Base-by-base conservation (phyloP, 2,888 invertebrate species). In the Papilio elwesi region DNA sequence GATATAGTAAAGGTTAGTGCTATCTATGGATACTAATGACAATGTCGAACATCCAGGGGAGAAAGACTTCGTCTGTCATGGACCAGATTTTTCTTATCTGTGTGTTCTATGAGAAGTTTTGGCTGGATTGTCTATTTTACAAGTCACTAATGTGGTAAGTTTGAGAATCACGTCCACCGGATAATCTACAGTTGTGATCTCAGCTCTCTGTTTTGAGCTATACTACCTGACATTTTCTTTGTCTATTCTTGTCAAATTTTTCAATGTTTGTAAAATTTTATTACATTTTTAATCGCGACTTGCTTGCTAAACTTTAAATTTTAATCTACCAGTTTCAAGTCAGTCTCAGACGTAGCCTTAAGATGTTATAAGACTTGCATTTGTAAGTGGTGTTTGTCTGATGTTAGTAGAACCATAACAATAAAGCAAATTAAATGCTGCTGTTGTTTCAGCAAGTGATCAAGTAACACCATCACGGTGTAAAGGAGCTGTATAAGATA, bases 401-500 rank as follows among this genome's bases (percentile, higher is more conserved):
- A 59, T n/a, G 9, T 38, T 9, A 59, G 9, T 38, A 38, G n/a
- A 38, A 38, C 38, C 59, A 59, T 13, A 38, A 59, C 8, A 38
- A 38, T 38, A 59, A 59, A 38, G 43, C 13, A 8, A 38, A n/a
- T 55, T 26, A 26, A 16, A 36, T 53, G 16, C 16, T 53, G 16
- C 16, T 55, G 13, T 38, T 9, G n/a, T 12, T 65, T 13, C 43
- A 47, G 49, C 26, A 13, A 26, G 8, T 43, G 38, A 38, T 63
- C 36, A 51, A 63, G 12, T 69, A 71, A 71, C 36, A 59, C 57
- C 38, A 47, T 52, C 49, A 36, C 48, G 12, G 57, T 55, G 73
- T 73, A 65, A 73, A 69, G 68, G 70, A 75, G 75, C 63, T 52
- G 67, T 71, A 70, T 71, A 47, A 76, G 75, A 77, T 78, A 80